Evolutionary conservation across 2,888 invertebrate genomes (phyloP), one percentile per base, ranked within the genome.

Genomic region (Diploptera punctata): DNA sequence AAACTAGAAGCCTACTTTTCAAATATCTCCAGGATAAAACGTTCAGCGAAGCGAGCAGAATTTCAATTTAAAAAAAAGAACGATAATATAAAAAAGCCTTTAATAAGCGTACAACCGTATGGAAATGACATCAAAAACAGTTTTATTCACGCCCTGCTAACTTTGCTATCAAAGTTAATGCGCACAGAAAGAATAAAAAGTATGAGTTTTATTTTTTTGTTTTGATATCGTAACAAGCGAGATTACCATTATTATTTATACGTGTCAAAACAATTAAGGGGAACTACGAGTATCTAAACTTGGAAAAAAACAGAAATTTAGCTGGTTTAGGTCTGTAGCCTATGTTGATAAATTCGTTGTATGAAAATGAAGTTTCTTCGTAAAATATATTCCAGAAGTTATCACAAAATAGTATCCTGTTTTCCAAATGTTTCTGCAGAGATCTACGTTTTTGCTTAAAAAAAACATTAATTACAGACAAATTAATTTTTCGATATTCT

Each of bases 61-160:
- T 69, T 69, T 69, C 57, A 69, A 60, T 69, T 69, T 69, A 38
- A 33, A 68, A n/a, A 67, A 68, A 68, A 49, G 52, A 68, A 68
- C 38, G 68, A 68, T 68, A 68, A 68, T 68, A 68, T 52, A 68
- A 52, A 54, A 54, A 52, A 54, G 54, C 31, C 33, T 68, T 68
- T 68, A 52, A 68, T 68, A 52, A 68, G 52, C 52, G 52, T 31
- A 52, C 52, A 62, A 62, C 49, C 68, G 72, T 49, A 68, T 72
- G 72, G 72, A 68, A 72, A 61, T 72, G 72, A 72, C 72, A 72
- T 68, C 68, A 72, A 72, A 71, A 68, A 72, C 72, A 60, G 67
- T 60, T 72, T 68, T 67, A 43, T 67, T 72, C 68, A 67, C 72
- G 72, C 72, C 60, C 62, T 18, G 70, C 47, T 47, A 70, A 44